Evolutionary conservation across 2,113 vertebrate genomes (phyloP).

Genomic region (Myotis lucifugus): DNA sequence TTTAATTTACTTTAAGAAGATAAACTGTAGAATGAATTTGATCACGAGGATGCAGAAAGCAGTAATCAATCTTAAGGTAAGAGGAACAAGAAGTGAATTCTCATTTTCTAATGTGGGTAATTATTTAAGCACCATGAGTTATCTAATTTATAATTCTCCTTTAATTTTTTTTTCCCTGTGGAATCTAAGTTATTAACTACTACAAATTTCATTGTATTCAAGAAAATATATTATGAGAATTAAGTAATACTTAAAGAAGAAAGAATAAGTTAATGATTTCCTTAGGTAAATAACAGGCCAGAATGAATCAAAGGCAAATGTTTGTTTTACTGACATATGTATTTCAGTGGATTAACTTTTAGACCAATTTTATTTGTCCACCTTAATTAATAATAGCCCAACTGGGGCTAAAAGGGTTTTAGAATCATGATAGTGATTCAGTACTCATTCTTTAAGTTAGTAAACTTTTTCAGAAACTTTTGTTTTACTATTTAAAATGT

Average conservation of each 20-base stretch:
- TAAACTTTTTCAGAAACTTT: not conserved
- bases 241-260: slow-evolving; percentile 41
- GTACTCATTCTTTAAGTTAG: not conserved
- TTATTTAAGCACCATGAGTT: slow-evolving; percentile 52
- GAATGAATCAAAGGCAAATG: slow-evolving; percentile 50
- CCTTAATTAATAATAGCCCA: not conserved
- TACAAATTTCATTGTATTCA: not conserved
- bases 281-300: not conserved
- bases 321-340: slow-evolving; percentile 37
- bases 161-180: not conserved
- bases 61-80: slow-evolving; percentile 52
- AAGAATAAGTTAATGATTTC: not conserved
- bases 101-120: slow-evolving; percentile 46
- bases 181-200: slow-evolving; percentile 15
- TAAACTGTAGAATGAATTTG: slow-evolving; percentile 42
- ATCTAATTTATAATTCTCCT: slow-evolving; percentile 32
- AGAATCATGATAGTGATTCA: not conserved
- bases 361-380: not conserved
- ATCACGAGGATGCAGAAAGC: slow-evolving; percentile 26
- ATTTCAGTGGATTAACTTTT: slow-evolving; percentile 31
- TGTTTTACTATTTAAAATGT: slow-evolving; percentile 22
- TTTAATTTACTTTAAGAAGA: slow-evolving; percentile 69
- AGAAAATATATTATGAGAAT: not conserved
- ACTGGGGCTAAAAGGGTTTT: not conserved
- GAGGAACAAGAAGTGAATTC: slow-evolving; percentile 42